These are phyloP conservation scores for Sternarchorhynchus goeldii DNA, from an alignment of 2,797 vertebrate genomes.

Conservation along the genomic window DNA sequence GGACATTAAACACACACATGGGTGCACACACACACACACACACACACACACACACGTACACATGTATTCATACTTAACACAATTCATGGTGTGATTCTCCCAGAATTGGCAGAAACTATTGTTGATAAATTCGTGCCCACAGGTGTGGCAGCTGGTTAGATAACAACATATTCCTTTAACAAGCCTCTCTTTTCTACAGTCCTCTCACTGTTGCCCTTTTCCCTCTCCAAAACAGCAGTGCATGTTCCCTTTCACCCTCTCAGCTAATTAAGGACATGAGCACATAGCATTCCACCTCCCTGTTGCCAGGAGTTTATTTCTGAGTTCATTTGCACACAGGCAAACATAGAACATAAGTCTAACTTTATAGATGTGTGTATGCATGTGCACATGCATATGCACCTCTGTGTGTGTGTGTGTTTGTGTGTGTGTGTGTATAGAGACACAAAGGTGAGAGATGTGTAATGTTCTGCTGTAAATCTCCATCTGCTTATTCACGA, in stretches of 20 bases:
- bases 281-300: conserved; percentile 18
- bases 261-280: conserved; percentile 39
- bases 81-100: not conserved
- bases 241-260: conserved; percentile 15
- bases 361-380: not conserved
- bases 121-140: too few relatives aligned
- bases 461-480: not conserved
- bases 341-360: not conserved
- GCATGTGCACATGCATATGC: too few relatives aligned
- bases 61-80: not conserved
- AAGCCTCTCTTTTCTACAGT: conserved; percentile 24
- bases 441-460: not conserved
- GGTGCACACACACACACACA: not conserved
- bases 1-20: not conserved
- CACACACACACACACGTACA: not conserved
- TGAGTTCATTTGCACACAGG: conserved; percentile 4
- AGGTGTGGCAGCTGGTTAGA: conserved; percentile 3
- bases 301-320: not conserved
- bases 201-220: conserved; percentile 7
- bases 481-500: conserved; percentile 1
- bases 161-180: conserved; percentile 20
- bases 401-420: not conserved
- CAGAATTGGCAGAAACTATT: not conserved
- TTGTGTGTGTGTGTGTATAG: not conserved
- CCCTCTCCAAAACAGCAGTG: conserved; percentile 18